Conservation (phyloP, 2,888 invertebrate species). For the Pseudococcus longispinus region DNA sequence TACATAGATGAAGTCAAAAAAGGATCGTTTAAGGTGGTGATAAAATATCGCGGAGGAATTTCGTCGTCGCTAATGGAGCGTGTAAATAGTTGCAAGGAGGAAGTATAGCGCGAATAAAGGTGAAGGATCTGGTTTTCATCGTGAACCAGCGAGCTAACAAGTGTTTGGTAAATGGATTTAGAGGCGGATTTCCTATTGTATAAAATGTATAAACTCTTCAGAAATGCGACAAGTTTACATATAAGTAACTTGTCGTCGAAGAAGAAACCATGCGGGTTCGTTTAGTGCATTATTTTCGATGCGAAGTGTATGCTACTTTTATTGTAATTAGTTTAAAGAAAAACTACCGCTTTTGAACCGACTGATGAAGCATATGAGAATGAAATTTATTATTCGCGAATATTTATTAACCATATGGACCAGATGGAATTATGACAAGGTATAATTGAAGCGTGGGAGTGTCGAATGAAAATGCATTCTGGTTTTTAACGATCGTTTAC, state of each 20-base stretch:
- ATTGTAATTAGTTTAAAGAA: background rate
- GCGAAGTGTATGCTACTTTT: background rate
- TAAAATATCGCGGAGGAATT: background rate
- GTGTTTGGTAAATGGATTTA: background rate
- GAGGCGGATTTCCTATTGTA: background rate
- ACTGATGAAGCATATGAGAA: background rate
- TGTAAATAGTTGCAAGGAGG: background rate
- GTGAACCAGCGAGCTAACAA: background rate
- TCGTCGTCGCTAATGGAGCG: background rate
- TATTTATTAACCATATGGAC: background rate
- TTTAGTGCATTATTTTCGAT: background rate
- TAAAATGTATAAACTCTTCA: background rate
- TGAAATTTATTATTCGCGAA: background rate
- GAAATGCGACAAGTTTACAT: background rate
- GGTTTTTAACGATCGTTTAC: background rate
- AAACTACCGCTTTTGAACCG: no score
- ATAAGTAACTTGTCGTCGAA: background rate
- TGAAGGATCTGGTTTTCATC: background rate
- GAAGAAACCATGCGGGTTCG: background rate
- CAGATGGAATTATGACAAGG: background rate
- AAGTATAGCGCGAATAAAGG: background rate
- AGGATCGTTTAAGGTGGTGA: background rate
- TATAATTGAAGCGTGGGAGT: slow-evolving; percentile 2
- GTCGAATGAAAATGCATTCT: background rate
- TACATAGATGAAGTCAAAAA: background rate